Percentiles rank a stretch among this genome's conserved stretches.
Evolutionary conservation across 2,113 vertebrate species (phyloP).

Genomic region (Chrysochloris asiatica): DNA sequence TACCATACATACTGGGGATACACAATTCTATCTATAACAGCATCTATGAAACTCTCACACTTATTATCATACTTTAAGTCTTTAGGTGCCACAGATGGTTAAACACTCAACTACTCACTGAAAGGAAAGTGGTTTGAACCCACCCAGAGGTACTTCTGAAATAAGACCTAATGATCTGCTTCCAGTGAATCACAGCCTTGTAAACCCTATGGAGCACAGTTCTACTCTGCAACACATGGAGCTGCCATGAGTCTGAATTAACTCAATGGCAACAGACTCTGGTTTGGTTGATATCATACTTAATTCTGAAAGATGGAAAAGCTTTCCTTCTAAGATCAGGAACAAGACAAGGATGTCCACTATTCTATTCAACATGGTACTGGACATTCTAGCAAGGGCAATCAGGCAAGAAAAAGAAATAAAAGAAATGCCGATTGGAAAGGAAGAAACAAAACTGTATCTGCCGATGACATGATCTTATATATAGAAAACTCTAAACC

Average conservation of each 20-base stretch:
- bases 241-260: not conserved
- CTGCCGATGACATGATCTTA: not conserved
- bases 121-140: not conserved
- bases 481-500: not conserved
- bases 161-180: not conserved
- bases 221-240: not conserved
- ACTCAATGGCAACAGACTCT: not conserved
- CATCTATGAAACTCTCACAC: not conserved
- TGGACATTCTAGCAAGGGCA: not conserved
- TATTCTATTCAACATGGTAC: not conserved
- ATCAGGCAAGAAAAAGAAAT: slow-evolving; percentile 4
- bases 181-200: not conserved
- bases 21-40: not conserved
- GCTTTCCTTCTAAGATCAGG: not conserved
- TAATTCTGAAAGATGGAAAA: not conserved
- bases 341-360: not conserved
- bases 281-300: not conserved
- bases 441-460: slow-evolving; percentile 13
- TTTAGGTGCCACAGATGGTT: not conserved
- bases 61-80: not conserved
- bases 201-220: not conserved
- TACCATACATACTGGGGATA: not conserved
- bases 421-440: not conserved
- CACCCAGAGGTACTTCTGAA: not conserved
- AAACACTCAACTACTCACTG: not conserved